Base-by-base conservation (phyloP, 1,140 invertebrate genomes). In the Macrobrachium rosenbergii region DNA sequence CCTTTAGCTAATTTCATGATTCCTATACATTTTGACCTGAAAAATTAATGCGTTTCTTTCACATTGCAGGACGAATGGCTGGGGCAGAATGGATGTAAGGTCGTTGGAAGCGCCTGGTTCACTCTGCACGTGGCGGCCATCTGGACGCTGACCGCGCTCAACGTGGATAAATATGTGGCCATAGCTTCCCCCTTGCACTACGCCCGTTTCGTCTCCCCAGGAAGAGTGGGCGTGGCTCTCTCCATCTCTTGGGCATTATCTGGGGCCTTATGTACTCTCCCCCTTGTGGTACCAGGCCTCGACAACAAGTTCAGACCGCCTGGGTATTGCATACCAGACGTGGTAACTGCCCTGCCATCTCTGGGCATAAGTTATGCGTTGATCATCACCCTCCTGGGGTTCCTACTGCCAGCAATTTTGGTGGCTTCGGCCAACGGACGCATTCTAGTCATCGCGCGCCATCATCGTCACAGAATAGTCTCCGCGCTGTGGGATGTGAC, bases 401-500 rank as follows among this genome's bases (percentile, higher is more conserved):
- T 76, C 78, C n/a, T 94, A 17, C 90, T 96, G 43, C 96, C 96
- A 7, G 94, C 94, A 0, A 91, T 94, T 16, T 92, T 96, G 19
- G 94, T 96, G 23, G 93, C 95, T 5, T 92, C 94, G 37, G 96
- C 95, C 91, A 96, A 96, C 91, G 91, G 87, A 14, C 88, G 90
- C 59, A 95, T 96, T 23, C 92, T 96, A 69, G 94, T 95, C 88
- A 96, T 96, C 87, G 96, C 96, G 0, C 93, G 95, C 0, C 96
- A 96, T 90, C 96, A 97, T 91, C 93, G 95, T 7, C 96, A 96
- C 91, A 93, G 96, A 45, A 97, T 97, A 80, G 95, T 96, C 21
- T 95, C 95, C 45, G 96, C 96, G 10, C 96, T 97, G 88, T 96
- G 96, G 91, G 95, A 96, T 92, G 95, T 96, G 10, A 96, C 96